These are phyloP conservation scores for Drosophila phalerata DNA, from an alignment of 2,888 invertebrate species.

Conservation along the genomic window DNA sequence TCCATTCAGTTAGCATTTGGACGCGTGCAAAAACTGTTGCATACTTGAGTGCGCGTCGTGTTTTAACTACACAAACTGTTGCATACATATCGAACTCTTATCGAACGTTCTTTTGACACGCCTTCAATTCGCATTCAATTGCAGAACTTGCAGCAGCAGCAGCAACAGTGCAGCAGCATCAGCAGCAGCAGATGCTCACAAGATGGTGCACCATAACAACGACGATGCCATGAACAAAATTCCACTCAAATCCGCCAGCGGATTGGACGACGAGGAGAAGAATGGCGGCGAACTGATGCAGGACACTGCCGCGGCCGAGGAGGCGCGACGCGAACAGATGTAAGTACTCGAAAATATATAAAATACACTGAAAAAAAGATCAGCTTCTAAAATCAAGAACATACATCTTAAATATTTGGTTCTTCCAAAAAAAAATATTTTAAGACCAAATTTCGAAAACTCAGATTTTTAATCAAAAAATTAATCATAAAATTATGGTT, in stretches of 20 bases:
- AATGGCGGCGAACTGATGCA: constrained; percentile 82
- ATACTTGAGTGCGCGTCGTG: constrained; percentile 46
- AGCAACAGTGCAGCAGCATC: constrained; percentile 33
- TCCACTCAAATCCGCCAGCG: constrained; percentile 80
- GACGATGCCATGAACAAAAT: constrained; percentile 84
- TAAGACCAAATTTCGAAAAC: too few species aligned
- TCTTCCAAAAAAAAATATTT: too few species aligned
- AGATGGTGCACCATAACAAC: constrained; percentile 83
- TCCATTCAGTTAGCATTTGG: constrained; percentile 52
- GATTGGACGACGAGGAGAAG: constrained; percentile 82
- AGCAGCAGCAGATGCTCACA: constrained; percentile 78
- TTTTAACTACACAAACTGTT: constrained; percentile 34
- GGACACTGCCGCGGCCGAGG: constrained; percentile 80
- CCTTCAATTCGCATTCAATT: constrained; percentile 7
- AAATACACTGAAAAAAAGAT: too few species aligned
- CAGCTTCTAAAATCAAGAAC: too few species aligned
- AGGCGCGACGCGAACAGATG: constrained; percentile 82
- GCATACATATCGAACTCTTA: constrained; percentile 21
- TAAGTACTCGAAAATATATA: constrained; percentile 44
- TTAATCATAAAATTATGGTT: too few species aligned
- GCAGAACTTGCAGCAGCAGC: constrained; percentile 33
- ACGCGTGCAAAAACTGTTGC: constrained; percentile 66
- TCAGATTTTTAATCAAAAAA: too few species aligned
- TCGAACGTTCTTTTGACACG: neutral
- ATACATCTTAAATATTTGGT: too few species aligned